A percentile compares a stretch with the other conserved stretches of the same genome.
Evolutionary conservation across 2,888 invertebrate species (phyloP).

Genomic region (Coremacera marginata): DNA sequence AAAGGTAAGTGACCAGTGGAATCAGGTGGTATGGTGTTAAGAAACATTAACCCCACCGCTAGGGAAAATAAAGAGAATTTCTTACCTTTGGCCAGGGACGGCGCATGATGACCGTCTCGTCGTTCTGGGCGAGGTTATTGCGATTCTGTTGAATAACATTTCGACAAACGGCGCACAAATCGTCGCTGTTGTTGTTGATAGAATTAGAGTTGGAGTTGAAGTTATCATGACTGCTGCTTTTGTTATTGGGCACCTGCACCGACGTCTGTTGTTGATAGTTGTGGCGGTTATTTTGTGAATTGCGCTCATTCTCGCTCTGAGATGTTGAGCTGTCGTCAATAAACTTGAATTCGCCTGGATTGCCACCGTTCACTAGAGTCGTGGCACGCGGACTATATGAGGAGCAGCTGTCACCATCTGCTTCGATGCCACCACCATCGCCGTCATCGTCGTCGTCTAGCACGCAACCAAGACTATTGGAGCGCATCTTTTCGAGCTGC

Average conservation of each 20-base stretch:
- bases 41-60: background rate
- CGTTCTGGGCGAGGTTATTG: conserved; percentile 60
- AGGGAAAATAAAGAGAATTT: background rate
- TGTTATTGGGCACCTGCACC: conserved; percentile 39
- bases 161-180: conserved; percentile 63
- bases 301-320: conserved; percentile 64
- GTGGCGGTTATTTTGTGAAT: conserved; percentile 47
- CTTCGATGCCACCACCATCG: conserved; percentile 39
- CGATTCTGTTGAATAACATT: conserved; percentile 62
- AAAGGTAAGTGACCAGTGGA: no score
- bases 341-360: conserved; percentile 60
- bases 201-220: conserved; percentile 39
- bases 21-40: no score
- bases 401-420: conserved; percentile 42
- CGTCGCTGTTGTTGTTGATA: conserved; percentile 51
- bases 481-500: conserved; percentile 47
- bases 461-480: conserved; percentile 65
- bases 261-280: conserved; percentile 40
- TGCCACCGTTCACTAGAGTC: conserved; percentile 42
- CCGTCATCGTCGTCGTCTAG: conserved; percentile 53
- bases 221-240: conserved; percentile 40
- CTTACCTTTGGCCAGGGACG: conserved; percentile 45
- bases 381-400: conserved; percentile 42
- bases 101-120: conserved; percentile 47
- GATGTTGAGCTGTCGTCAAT: conserved; percentile 67